Conservation (phyloP, 2,888 invertebrate genomes). For the Eupithecia dodoneata region DNA sequence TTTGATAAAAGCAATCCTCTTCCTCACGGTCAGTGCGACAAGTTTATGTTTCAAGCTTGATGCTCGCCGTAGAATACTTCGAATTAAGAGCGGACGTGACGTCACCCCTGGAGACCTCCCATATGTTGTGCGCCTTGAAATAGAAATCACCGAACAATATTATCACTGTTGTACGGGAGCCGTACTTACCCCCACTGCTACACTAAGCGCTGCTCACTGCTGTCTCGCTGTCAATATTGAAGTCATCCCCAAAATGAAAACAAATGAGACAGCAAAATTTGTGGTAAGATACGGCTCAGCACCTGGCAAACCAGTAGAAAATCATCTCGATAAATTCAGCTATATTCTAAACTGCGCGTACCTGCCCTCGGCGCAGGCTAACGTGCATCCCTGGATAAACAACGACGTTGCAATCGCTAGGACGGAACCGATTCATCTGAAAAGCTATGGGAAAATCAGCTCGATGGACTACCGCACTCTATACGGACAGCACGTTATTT, state of each 20-base stretch:
- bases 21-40: not conserved
- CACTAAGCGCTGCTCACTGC: conserved; percentile 4
- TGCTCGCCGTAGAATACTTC: not conserved
- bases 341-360: not conserved
- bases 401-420: not conserved
- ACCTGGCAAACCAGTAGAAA: not conserved
- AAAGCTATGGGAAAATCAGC: not conserved
- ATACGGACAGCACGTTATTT: not conserved
- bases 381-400: not conserved
- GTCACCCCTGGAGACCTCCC: not conserved
- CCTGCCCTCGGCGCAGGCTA: not conserved
- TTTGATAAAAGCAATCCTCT: not conserved
- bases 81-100: not conserved
- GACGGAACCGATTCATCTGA: not conserved
- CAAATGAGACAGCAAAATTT: not conserved
- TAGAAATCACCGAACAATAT: not conserved
- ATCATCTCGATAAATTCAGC: not conserved
- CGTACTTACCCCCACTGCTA: not conserved
- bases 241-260: not conserved
- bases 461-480: not conserved
- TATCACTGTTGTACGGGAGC: not conserved
- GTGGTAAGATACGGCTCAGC: conserved; percentile 4
- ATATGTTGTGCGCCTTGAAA: not conserved
- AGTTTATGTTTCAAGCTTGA: not conserved
- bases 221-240: not conserved